Percentiles rank a stretch among this genome's conserved stretches.
Evolutionary conservation across 2,888 invertebrate genomes (phyloP).

Genomic region (Itoplectis maculator): DNA sequence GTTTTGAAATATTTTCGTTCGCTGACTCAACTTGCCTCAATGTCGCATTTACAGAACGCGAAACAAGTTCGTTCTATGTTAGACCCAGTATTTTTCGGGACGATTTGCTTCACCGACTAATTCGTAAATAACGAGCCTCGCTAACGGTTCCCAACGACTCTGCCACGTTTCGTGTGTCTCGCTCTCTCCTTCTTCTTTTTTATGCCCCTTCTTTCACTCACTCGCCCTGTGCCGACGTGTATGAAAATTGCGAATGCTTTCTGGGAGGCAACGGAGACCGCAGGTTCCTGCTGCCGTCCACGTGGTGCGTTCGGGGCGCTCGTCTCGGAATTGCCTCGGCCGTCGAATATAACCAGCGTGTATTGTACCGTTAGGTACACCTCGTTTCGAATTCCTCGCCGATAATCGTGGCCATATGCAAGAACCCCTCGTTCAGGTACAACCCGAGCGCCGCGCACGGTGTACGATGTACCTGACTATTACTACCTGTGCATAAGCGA

Average conservation of each 20-base stretch:
- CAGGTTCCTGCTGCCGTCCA: slow-evolving; percentile 4
- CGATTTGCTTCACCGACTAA: slow-evolving; percentile 6
- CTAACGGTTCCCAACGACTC: slow-evolving; percentile 1
- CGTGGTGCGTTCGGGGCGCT: slow-evolving; percentile 13
- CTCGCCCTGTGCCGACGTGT: slow-evolving; percentile 1
- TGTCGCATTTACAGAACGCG: neutral
- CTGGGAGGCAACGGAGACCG: slow-evolving; percentile 41
- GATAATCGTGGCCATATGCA: slow-evolving; percentile 68
- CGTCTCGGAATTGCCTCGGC: slow-evolving; percentile 65
- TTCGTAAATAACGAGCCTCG: slow-evolving; percentile 25
- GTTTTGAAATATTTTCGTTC: neutral
- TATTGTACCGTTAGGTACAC: slow-evolving; percentile 72
- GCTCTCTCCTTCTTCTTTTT: slow-evolving; percentile 2
- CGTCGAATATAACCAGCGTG: slow-evolving; percentile 60
- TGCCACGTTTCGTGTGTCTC: slow-evolving; percentile 8
- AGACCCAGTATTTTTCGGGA: neutral
- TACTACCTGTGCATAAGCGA: slow-evolving; percentile 30
- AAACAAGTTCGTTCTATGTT: neutral
- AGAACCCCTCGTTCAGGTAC: slow-evolving; percentile 41
- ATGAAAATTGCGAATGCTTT: slow-evolving; percentile 56
- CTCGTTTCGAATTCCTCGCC: slow-evolving; percentile 69
- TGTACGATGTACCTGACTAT: slow-evolving; percentile 47
- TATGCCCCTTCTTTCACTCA: slow-evolving; percentile 12
- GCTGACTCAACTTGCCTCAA: neutral
- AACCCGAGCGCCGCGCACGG: slow-evolving; percentile 13